Conservation (phyloP, 2,113 vertebrate genomes). For the Gadus chalcogrammus region DNA sequence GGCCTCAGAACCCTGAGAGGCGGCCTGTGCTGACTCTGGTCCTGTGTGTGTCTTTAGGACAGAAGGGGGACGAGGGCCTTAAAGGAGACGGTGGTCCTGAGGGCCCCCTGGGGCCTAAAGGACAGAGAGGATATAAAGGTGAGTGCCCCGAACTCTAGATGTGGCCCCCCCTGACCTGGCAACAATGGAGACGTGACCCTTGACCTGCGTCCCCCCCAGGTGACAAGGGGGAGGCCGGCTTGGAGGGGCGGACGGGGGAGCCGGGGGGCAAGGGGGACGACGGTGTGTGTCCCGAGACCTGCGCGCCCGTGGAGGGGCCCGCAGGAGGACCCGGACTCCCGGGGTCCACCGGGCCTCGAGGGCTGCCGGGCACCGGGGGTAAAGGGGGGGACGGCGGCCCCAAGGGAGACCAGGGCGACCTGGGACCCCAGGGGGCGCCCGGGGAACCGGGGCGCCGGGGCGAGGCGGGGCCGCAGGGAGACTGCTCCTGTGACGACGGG, state of each 20-base stretch:
- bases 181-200: not conserved
- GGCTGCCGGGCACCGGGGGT: slow-evolving; percentile 45
- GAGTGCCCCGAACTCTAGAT: not conserved
- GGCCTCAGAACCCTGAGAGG: too few species aligned
- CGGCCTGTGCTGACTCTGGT: too few species aligned
- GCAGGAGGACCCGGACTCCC: slow-evolving; percentile 53
- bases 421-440: slow-evolving; percentile 38
- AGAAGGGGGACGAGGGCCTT: slow-evolving; percentile 62
- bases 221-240: slow-evolving; percentile 60
- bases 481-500: slow-evolving; percentile 61
- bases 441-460: slow-evolving; percentile 59
- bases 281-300: slow-evolving; percentile 58
- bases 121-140: slow-evolving; percentile 64
- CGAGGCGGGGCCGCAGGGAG: slow-evolving; percentile 50
- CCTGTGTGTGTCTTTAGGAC: slow-evolving; percentile 42
- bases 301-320: slow-evolving; percentile 33
- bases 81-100: slow-evolving; percentile 49
- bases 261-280: slow-evolving; percentile 50
- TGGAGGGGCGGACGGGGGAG: slow-evolving; percentile 42
- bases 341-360: slow-evolving; percentile 52
- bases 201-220: slow-evolving; percentile 42
- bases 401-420: slow-evolving; percentile 54
- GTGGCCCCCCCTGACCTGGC: not conserved
- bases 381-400: slow-evolving; percentile 36
- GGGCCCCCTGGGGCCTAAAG: slow-evolving; percentile 53